Conservation (phyloP, 2,797 vertebrate genomes). For the Pseudocheirus occidentalis region DNA sequence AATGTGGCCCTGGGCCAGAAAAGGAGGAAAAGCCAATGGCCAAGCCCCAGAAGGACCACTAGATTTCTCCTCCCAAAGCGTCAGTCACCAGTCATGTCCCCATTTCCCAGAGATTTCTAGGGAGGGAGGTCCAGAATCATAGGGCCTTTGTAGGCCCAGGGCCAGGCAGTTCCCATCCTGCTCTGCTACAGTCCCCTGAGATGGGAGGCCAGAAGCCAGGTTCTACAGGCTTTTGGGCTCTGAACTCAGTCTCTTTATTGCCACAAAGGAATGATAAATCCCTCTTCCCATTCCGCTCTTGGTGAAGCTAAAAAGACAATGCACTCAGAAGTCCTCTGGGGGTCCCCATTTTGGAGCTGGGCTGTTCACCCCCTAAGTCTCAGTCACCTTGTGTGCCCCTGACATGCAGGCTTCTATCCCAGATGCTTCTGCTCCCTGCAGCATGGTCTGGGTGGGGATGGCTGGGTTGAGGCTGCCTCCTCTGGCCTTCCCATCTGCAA, state of each 20-base stretch:
- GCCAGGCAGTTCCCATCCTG: not conserved
- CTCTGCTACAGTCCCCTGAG: not conserved
- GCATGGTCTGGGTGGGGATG: not conserved
- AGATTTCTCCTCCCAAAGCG: slow-evolving; percentile 46
- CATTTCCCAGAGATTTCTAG: not conserved
- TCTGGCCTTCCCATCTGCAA: slow-evolving; percentile 44
- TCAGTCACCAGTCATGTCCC: not conserved
- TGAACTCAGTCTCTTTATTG: not conserved
- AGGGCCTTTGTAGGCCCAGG: not conserved
- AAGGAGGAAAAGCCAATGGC: slow-evolving; percentile 47
- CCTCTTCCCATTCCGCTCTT: not conserved
- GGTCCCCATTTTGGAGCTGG: not conserved
- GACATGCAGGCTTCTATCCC: slow-evolving; percentile 44
- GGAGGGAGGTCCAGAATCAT: not conserved
- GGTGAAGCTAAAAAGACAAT: not conserved
- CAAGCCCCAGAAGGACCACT: slow-evolving; percentile 47
- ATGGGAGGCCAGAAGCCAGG: not conserved
- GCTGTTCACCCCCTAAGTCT: not conserved
- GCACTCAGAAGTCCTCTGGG: not conserved
- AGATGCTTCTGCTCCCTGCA: not conserved
- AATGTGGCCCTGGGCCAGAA: slow-evolving; percentile 79
- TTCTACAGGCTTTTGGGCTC: slow-evolving; percentile 5
- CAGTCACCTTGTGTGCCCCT: slow-evolving; percentile 69
- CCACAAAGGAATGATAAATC: not conserved
- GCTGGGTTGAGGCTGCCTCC: slow-evolving; percentile 24